Evolutionary conservation across 2,113 vertebrate species (phyloP), one percentile per base, ranked within the genome.

Genomic region (Chionis minor): DNA sequence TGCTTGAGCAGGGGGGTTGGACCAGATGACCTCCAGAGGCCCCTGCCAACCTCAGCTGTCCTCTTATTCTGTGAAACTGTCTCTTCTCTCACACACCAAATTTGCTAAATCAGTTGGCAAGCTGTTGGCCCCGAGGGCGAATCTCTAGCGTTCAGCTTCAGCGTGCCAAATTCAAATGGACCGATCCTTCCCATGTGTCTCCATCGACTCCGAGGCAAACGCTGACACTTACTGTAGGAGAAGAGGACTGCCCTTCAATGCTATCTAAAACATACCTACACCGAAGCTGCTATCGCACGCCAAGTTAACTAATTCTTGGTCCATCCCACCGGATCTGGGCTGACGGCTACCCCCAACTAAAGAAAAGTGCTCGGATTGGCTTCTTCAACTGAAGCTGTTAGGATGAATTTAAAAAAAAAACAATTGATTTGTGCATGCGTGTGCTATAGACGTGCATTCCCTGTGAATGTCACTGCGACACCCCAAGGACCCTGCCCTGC

Each of bases 171-270:
- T 67, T 73, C 51, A 45, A 56, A 32, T 1, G 38, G 63, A 77
- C 18, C 0, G 0, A 58, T 78, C 52, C n/a, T 74, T 73, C 55
- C 0, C 0, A 54, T 4, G 22, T 22, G 55, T 45, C 44, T 86
- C 42, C 30, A 38, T 0, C 2, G 3, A 24, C 73, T 74, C 91
- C 55, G 65, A 89, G 52, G 40, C 66, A 75, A 95, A 90, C 4
- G 45, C 35, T 65, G 62, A 51, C 17, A 14, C 18, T 54, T 32
- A 2, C 20, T 67, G 40, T 6, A 81, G 75, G 27, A 88, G 26
- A 77, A 40, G 56, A 45, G 5, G 6, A 44, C 12, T 55, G 55
- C 18, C 24, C 35, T 79, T 71, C 38, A 38, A 21, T 0, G 0
- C n/a, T 54, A 23, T 27, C 52, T 71, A 58, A 86, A 81, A 54